Evolutionary conservation across 2,113 vertebrate genomes (phyloP), one percentile per base, ranked within the genome.

Genomic region (Lophura nycthemera): DNA sequence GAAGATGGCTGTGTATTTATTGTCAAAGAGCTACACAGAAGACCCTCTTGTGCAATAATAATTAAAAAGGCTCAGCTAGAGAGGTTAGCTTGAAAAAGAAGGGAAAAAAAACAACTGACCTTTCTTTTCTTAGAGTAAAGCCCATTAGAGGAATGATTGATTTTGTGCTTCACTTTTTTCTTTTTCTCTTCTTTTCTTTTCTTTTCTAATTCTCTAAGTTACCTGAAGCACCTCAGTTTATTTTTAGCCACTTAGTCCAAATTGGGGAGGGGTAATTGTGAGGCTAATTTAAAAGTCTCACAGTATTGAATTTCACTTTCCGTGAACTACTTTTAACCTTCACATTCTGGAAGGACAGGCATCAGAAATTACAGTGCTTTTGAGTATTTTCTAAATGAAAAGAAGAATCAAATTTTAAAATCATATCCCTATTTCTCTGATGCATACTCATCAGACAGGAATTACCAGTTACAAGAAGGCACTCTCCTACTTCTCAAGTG

Each of bases 111-210:
- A 32, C 32, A 34, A 27, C 48, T 86, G 78, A 88, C 57, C 64
- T 92, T 95, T 90, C 95, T 80, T 34, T 93, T 97, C 52, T 52
- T 54, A 93, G 52, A 84, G 94, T 63, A 92, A 96, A 88, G 10
- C 11, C 78, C 70, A 75, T 96, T 97, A 93, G 73, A 66, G 95
- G 92, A 91, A 94, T 91, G 73, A 95, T 64, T 88, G 70, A 93
- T 96, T 95, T 95, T 86, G 30, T 79, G 22, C 22, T 93, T 89
- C 74, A 81, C 8, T 64, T 93, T 89, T 95, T 92, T 38, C 11
- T 36, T 32, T 15, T 36, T 38, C 76, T 29, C 5, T 3, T n/a
- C 74, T 83, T 60, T 66, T 69, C 74, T 83, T 60, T 66, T 69
- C 38, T 27, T 57, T 36, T 88, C 22, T 84, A 57, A 57, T 82